Evolutionary conservation across 2,888 invertebrate species (phyloP).

Genomic region (Phasia obesa): DNA sequence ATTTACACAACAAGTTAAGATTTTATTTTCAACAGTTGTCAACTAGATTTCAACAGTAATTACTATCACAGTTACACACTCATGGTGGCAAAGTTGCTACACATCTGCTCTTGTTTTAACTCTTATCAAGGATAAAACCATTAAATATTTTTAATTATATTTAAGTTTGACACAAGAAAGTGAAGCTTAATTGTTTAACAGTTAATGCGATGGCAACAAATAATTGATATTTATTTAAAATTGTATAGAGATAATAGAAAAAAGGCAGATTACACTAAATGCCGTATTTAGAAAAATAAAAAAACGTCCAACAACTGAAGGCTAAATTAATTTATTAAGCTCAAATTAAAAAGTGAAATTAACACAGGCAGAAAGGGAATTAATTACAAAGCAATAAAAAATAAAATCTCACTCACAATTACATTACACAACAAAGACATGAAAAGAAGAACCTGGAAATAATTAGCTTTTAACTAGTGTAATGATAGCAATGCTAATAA

Average conservation of each 20-base stretch:
- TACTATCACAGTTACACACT: neutral
- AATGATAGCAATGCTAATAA: slow-evolving; percentile 51
- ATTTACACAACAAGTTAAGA: neutral
- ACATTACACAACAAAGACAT: slow-evolving; percentile 44
- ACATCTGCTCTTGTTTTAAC: neutral
- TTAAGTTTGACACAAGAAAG: slow-evolving; percentile 50
- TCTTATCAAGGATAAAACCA: slow-evolving; percentile 23
- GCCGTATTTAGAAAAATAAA: neutral
- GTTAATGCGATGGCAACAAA: slow-evolving; percentile 54
- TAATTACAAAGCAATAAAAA: slow-evolving; percentile 29
- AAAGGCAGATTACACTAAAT: neutral
- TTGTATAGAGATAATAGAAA: neutral
- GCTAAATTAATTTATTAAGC: slow-evolving; percentile 43
- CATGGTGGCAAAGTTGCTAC: neutral
- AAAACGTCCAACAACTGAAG: slow-evolving; percentile 21
- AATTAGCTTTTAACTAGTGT: slow-evolving; percentile 54
- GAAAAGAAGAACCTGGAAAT: slow-evolving; percentile 24
- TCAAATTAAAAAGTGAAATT: slow-evolving; percentile 48
- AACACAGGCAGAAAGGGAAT: slow-evolving; percentile 9
- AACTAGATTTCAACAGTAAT: slow-evolving; percentile 48
- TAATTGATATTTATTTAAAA: slow-evolving; percentile 56
- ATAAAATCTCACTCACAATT: slow-evolving; percentile 37
- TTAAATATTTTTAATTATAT: slow-evolving; percentile 63
- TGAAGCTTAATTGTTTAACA: slow-evolving; percentile 39
- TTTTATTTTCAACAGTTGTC: slow-evolving; percentile 39